phyloP scores from a whole-genome alignment of 2,113 vertebrate species.

The Phylloscopus trochilus region DNA sequence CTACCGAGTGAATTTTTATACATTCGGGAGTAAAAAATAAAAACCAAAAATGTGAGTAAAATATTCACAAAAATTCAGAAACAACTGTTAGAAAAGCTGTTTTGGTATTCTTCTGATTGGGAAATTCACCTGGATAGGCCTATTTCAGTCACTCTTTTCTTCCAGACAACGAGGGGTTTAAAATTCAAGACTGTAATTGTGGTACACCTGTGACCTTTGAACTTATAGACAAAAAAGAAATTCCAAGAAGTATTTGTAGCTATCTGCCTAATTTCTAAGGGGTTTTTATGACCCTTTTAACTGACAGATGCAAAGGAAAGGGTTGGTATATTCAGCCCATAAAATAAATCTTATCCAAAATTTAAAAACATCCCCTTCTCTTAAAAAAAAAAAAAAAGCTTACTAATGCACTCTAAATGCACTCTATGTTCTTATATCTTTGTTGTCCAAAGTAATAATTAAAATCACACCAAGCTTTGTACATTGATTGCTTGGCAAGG shows the following conservation, averaged over 20 bases:
- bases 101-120: not conserved
- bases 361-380: not conserved
- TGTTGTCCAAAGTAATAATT: not conserved
- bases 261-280: not conserved
- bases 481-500: not conserved
- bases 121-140: not conserved
- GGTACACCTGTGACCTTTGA: not conserved
- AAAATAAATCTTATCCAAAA: not conserved
- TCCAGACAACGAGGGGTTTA: not conserved
- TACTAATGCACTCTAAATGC: not conserved
- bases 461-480: not conserved
- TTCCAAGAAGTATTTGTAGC: not conserved
- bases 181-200: not conserved
- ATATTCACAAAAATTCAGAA: not conserved
- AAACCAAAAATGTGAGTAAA: not conserved
- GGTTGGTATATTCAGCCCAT: not conserved
- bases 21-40: not conserved
- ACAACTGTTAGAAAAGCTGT: not conserved
- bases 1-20: not conserved
- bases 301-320: not conserved
- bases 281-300: not conserved
- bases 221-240: not conserved
- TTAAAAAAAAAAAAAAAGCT: not conserved
- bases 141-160: not conserved
- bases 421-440: not conserved